A percentile compares a stretch with the other conserved stretches of the same genome.
phyloP scores from a whole-genome alignment of 2,113 vertebrate genomes.

The Eulemur macaco region DNA sequence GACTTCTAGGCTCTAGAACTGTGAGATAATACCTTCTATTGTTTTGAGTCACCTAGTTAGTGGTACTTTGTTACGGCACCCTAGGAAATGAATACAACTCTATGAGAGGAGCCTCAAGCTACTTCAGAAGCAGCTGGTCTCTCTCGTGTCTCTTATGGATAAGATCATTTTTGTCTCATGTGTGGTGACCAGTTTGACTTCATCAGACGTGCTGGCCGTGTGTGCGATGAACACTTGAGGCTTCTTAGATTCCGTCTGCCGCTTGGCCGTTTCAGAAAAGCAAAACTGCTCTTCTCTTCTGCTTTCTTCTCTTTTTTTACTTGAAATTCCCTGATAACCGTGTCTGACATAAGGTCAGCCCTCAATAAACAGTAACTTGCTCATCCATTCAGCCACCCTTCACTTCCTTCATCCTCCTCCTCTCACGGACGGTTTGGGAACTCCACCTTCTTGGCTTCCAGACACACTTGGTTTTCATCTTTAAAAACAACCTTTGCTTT shows the following conservation, averaged over 20 bases:
- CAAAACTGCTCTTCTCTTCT: neutral
- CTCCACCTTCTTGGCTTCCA: neutral
- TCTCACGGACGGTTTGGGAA: neutral
- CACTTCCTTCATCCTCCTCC: neutral
- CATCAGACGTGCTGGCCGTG: neutral
- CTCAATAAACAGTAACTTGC: neutral
- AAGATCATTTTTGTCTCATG: neutral
- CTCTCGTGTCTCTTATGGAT: neutral
- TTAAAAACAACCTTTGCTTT: neutral
- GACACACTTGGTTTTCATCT: neutral
- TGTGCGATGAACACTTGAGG: rapidly evolving
- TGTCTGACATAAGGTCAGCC: neutral
- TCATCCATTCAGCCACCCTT: neutral
- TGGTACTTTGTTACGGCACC: neutral
- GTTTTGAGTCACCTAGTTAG: neutral
- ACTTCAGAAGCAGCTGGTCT: neutral
- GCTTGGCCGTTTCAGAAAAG: neutral
- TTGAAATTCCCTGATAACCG: neutral
- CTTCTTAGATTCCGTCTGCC: neutral
- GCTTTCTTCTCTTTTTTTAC: neutral
- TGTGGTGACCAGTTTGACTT: neutral
- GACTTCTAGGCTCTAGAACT: neutral
- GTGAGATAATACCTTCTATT: neutral
- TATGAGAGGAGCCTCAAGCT: neutral
- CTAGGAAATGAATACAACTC: neutral